A percentile compares a stretch with the other conserved stretches of the same genome.
phyloP scores from a whole-genome alignment of 2,888 invertebrate species.

The Lottia gigantea region DNA sequence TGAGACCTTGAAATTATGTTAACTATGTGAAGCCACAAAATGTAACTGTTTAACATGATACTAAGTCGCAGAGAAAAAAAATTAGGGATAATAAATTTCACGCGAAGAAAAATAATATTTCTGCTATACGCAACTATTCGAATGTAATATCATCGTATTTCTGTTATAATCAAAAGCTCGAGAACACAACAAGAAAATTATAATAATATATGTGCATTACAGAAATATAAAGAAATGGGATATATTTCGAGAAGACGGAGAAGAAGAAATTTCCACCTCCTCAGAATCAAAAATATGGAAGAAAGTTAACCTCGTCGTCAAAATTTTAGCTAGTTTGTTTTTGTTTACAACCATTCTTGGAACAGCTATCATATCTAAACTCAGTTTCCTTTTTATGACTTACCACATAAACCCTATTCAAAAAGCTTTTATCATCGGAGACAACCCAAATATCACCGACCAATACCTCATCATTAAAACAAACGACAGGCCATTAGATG shows the following conservation, averaged over 20 bases:
- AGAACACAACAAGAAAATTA: too few species aligned
- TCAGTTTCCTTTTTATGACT: constrained; percentile 47
- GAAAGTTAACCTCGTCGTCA: constrained; percentile 39
- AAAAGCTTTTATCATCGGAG: constrained; percentile 18
- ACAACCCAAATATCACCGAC: constrained; percentile 29
- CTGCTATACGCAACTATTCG: too few species aligned
- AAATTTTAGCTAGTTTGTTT: constrained; percentile 35
- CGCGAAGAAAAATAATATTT: too few species aligned
- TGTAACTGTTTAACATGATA: too few species aligned
- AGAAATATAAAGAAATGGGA: constrained; percentile 37
- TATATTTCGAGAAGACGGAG: constrained; percentile 38
- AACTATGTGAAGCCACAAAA: too few species aligned
- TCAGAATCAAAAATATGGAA: constrained; percentile 45
- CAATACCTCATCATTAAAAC: constrained; percentile 28
- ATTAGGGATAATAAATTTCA: too few species aligned
- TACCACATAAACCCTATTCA: constrained; percentile 38
- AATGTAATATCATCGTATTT: too few species aligned
- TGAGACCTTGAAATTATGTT: too few species aligned
- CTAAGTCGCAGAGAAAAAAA: too few species aligned
- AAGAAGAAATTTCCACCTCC: constrained; percentile 34
- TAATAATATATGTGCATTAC: too few species aligned
- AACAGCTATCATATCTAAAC: constrained; percentile 42
- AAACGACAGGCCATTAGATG: constrained; percentile 27
- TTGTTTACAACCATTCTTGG: constrained; percentile 43
- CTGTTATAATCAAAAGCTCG: too few species aligned